These are phyloP conservation scores for Trichoplusia ni DNA, from an alignment of 1,140 invertebrate species.

Conservation along the genomic window DNA sequence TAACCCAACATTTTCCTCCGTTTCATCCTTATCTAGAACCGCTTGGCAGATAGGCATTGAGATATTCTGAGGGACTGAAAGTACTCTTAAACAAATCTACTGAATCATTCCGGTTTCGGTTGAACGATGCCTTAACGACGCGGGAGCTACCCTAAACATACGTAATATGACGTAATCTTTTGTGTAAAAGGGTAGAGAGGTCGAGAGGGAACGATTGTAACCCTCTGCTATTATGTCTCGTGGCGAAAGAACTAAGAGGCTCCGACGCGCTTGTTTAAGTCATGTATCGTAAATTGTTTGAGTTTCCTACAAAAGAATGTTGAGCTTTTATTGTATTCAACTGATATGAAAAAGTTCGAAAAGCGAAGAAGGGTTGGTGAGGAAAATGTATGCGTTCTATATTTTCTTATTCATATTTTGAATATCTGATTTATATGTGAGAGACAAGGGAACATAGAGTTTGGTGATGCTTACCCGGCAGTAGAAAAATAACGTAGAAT, in stretches of 20 bases:
- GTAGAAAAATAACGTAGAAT: too few species aligned
- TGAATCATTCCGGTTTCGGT: slow-evolving; percentile 4
- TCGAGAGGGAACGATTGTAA: not conserved
- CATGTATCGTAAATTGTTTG: not conserved
- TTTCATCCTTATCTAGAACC: not conserved
- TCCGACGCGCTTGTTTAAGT: not conserved
- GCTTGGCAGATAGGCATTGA: slow-evolving; percentile 7
- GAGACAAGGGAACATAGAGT: too few species aligned
- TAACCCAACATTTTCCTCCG: not conserved
- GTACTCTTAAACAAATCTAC: slow-evolving; percentile 2
- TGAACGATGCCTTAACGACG: slow-evolving; percentile 3
- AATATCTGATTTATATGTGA: too few species aligned
- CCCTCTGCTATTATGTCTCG: not conserved
- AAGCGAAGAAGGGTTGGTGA: too few species aligned
- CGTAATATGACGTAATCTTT: slow-evolving; percentile 15
- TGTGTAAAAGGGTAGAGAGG: slow-evolving; percentile 4
- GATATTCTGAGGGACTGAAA: slow-evolving; percentile 4
- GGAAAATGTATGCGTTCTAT: too few species aligned
- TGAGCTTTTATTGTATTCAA: too few species aligned
- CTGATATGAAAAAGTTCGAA: too few species aligned
- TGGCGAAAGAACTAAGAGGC: too few species aligned
- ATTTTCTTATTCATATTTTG: too few species aligned
- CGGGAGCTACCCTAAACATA: slow-evolving; percentile 8
- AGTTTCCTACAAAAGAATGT: too few species aligned
- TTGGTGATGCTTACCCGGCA: too few species aligned